Base-by-base conservation (phyloP, 2,113 vertebrate genomes). In the Hippolais icterina region DNA sequence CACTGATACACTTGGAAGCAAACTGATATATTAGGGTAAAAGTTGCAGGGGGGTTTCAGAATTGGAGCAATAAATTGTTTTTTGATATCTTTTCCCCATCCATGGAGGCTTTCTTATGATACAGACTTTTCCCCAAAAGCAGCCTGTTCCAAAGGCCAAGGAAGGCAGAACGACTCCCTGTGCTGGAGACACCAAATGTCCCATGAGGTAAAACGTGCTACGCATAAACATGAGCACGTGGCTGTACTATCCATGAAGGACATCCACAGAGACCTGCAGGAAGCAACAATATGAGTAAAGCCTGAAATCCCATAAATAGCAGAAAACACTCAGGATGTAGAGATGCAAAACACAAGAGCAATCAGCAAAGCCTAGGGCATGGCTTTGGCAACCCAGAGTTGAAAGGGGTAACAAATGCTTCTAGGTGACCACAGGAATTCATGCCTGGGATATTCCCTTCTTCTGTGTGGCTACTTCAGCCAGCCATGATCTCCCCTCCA, bases 191-290 rank as follows among this genome's bases (percentile, higher is more conserved):
- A 39, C 17, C 2, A 5, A 29, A 9, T 15, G 2, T 66, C 37
- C 19, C 54, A 74, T 1, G 0, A 44, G 53, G 2, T 54, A 50
- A 41, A 83, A 79, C 42, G 22, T 39, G 4, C 6, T 61, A 12
- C 1, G 3, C 3, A 6, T 41, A 42, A 11, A 47, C 2, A 1
- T 5, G 15, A 47, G n/a, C 71, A 60, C 8, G 1, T 37, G 44
- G n/a, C 46, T 56, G 49, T 31, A 21, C 15, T 35, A n/a, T 28
- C 50, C 15, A 12, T 24, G 11, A 7, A 71, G 52, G 9, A 28
- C 31, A 82, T n/a, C 39, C 66, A 37, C 54, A 70, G 74, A 53
- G 9, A 47, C 47, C 70, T 6, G 2, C 19, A 28, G 37, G n/a
- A 60, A 93, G 13, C 27, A 59, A 9, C 17, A 41, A 33, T 33